Percentiles rank a stretch among this genome's conserved stretches.
Conservation (phyloP, 1,140 invertebrate species). For the Akabosia matsudoensis region DNA sequence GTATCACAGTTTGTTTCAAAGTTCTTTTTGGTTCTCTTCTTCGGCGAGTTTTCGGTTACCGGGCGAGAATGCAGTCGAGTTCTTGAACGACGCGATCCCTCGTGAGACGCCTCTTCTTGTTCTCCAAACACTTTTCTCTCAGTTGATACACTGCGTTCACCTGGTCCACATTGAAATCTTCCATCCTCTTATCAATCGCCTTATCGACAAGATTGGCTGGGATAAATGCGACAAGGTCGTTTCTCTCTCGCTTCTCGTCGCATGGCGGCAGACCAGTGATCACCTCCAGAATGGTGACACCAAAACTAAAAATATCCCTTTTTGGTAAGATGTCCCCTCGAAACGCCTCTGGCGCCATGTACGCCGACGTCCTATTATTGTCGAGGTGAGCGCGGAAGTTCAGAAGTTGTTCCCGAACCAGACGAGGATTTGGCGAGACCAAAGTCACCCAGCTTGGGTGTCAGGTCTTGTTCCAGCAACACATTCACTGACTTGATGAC, state of each 20-base stretch:
- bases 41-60: background rate
- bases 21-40: too few relatives aligned
- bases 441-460: conserved; percentile 72
- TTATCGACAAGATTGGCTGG: conserved; percentile 44
- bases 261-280: conserved; percentile 64
- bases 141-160: conserved; percentile 50
- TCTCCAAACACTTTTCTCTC: conserved; percentile 50
- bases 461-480: conserved; percentile 61
- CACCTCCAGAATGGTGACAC: conserved; percentile 66
- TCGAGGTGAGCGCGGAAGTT: conserved; percentile 54
- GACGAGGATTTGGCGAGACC: conserved; percentile 62
- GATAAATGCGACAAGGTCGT: conserved; percentile 54
- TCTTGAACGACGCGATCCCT: conserved; percentile 36
- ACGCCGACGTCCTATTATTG: conserved; percentile 67
- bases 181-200: conserved; percentile 48
- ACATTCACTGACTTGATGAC: conserved; percentile 77
- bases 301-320: conserved; percentile 73
- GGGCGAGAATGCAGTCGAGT: background rate
- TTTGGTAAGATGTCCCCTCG: conserved; percentile 67
- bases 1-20: background rate
- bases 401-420: conserved; percentile 48
- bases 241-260: conserved; percentile 56
- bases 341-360: conserved; percentile 73
- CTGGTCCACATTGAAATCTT: conserved; percentile 35
- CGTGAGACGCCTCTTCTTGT: conserved; percentile 52